These are phyloP conservation scores for Cyprinus carpio DNA, from an alignment of 2,113 vertebrate genomes.

Conservation along the genomic window DNA sequence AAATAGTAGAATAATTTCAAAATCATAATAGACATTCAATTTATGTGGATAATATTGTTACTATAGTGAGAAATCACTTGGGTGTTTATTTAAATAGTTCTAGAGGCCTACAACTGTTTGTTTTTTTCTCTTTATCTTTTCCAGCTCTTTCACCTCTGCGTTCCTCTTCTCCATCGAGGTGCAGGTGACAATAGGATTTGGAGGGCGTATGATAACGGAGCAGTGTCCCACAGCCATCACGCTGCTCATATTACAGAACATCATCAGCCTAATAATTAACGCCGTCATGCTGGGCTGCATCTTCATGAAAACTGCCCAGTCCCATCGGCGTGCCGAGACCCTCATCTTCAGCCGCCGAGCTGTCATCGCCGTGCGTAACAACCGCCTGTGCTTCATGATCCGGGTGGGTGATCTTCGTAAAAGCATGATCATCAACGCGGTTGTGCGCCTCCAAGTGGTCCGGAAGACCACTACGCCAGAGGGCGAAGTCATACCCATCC, in stretches of 20 bases:
- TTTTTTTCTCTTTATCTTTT: not conserved
- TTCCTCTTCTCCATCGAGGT: slow-evolving; percentile 99
- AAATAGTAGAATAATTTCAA: not conserved
- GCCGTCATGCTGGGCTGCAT: slow-evolving; percentile 98
- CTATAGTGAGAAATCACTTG: not conserved
- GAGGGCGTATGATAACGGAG: slow-evolving; percentile 95
- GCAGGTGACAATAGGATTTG: slow-evolving; percentile 98
- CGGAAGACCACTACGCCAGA: slow-evolving; percentile 91
- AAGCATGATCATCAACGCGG: slow-evolving; percentile 97
- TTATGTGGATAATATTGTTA: not conserved
- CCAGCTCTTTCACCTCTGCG: slow-evolving; percentile 93
- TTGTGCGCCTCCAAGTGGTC: slow-evolving; percentile 91
- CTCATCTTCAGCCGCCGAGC: slow-evolving; percentile 97
- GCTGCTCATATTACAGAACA: slow-evolving; percentile 94
- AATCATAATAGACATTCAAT: not conserved
- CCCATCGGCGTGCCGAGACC: slow-evolving; percentile 91
- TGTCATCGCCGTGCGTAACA: slow-evolving; percentile 89
- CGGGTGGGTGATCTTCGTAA: slow-evolving; percentile 94
- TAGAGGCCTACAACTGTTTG: not conserved
- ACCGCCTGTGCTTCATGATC: slow-evolving; percentile 95
- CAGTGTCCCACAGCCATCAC: slow-evolving; percentile 91
- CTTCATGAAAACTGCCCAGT: slow-evolving; percentile 98
- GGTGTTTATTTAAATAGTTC: not conserved
- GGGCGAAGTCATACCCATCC: slow-evolving; percentile 95
- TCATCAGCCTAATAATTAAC: slow-evolving; percentile 93